These are phyloP conservation scores for Antheraea yamamai DNA, from an alignment of 2,888 invertebrate genomes.

Conservation along the genomic window DNA sequence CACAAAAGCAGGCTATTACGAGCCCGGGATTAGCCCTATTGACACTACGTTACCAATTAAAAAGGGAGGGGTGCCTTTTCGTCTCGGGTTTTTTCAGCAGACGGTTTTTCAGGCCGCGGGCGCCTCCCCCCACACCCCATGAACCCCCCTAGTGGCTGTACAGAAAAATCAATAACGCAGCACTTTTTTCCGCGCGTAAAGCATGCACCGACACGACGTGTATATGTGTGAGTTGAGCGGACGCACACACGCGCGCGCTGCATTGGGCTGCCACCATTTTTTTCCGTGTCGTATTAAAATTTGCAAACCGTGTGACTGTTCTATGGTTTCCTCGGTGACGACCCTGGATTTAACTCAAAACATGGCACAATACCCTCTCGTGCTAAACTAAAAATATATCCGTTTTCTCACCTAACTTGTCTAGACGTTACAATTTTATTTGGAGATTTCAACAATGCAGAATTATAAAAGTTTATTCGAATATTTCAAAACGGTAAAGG, in stretches of 20 bases:
- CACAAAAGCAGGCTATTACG: conserved; percentile 79
- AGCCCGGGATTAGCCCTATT: conserved; percentile 79
- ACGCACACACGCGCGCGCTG: conserved; percentile 59
- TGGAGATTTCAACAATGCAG: conserved; percentile 22
- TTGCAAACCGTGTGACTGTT: conserved; percentile 46
- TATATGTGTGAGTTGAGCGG: conserved; percentile 51
- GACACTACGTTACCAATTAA: conserved; percentile 83
- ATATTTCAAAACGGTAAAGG: conserved; percentile 33
- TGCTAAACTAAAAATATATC: background rate
- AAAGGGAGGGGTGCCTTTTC: conserved; percentile 81
- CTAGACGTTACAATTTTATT: conserved; percentile 17
- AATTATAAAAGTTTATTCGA: conserved; percentile 31
- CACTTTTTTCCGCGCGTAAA: conserved; percentile 83
- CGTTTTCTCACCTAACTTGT: conserved; percentile 1
- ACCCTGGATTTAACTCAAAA: conserved; percentile 61
- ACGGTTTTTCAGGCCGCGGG: conserved; percentile 82
- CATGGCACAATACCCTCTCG: conserved; percentile 44
- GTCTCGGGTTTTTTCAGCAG: conserved; percentile 82
- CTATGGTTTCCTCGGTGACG: conserved; percentile 42
- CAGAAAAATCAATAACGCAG: conserved; percentile 83
- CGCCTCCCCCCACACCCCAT: conserved; percentile 52
- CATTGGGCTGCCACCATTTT: conserved; percentile 70
- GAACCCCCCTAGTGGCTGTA: conserved; percentile 66
- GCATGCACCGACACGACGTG: conserved; percentile 76
- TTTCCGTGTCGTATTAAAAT: conserved; percentile 60